These are phyloP conservation scores for Melieria crassipennis DNA, from an alignment of 2,888 invertebrate genomes.

Conservation along the genomic window DNA sequence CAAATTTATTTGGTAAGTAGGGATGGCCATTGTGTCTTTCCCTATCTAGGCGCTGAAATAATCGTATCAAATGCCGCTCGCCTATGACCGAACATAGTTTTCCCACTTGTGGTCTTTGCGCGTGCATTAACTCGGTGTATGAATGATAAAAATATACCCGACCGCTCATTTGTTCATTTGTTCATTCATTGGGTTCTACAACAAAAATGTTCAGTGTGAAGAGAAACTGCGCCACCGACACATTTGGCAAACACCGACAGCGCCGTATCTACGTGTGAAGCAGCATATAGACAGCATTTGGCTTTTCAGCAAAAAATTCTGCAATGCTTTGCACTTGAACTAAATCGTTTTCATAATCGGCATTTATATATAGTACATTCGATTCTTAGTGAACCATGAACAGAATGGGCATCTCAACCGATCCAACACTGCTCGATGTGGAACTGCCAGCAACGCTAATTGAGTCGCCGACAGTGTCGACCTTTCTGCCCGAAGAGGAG, in stretches of 20 bases:
- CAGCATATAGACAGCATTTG: neutral
- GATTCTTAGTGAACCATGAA: constrained; percentile 44
- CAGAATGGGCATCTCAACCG: constrained; percentile 60
- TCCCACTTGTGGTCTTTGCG: neutral
- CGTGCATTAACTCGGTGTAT: neutral
- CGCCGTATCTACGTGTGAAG: neutral
- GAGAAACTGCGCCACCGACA: constrained; percentile 23
- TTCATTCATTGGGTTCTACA: constrained; percentile 29
- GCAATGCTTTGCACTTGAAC: constrained; percentile 14
- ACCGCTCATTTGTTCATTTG: constrained; percentile 16
- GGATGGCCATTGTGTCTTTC: neutral
- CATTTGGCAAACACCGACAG: constrained; percentile 3
- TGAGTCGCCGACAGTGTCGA: constrained; percentile 63
- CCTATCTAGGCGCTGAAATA: neutral
- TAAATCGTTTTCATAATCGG: neutral
- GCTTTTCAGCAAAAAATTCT: neutral
- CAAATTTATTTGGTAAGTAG: no score
- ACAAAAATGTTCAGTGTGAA: constrained; percentile 25
- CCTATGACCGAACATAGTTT: neutral
- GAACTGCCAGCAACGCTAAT: constrained; percentile 58
- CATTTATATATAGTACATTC: constrained; percentile 3
- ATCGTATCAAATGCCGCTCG: no score
- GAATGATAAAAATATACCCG: constrained; percentile 29
- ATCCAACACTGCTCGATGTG: constrained; percentile 60
- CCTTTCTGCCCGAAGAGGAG: constrained; percentile 69